phyloP scores from a whole-genome alignment of 2,113 vertebrate genomes.

The Physeter macrocephalus region DNA sequence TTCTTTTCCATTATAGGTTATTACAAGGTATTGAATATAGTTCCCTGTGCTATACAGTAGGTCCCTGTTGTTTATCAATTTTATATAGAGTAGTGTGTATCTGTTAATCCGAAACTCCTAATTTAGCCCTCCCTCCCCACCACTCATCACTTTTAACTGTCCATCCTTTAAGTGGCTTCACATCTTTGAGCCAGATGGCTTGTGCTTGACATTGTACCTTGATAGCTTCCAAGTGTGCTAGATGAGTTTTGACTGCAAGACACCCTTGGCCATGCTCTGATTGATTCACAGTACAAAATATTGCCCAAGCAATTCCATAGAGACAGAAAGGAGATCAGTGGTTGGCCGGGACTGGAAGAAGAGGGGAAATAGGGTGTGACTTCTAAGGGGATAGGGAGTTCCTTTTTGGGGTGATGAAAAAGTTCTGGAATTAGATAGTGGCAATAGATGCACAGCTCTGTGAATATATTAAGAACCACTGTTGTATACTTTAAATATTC shows the following conservation, averaged over 20 bases:
- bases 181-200: conserved; percentile 20
- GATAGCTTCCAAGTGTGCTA: neutral
- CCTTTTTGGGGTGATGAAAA: neutral
- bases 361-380: neutral
- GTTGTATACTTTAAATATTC: neutral
- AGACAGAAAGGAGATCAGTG: neutral
- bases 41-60: too few species aligned
- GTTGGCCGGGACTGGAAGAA: neutral
- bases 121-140: too few species aligned
- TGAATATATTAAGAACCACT: neutral
- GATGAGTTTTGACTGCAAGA: conserved; percentile 10
- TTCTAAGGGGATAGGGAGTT: neutral
- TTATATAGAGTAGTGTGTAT: too few species aligned
- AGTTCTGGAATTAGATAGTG: neutral
- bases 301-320: neutral
- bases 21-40: too few species aligned
- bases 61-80: too few species aligned
- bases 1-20: neutral
- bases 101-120: neutral
- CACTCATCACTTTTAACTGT: neutral
- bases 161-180: conserved; percentile 20
- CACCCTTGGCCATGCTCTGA: neutral
- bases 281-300: neutral
- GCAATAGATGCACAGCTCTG: neutral
- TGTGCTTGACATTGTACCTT: neutral